Base-by-base conservation (phyloP, 92 coral and sea anemone species). In the Phenganax marumi region DNA sequence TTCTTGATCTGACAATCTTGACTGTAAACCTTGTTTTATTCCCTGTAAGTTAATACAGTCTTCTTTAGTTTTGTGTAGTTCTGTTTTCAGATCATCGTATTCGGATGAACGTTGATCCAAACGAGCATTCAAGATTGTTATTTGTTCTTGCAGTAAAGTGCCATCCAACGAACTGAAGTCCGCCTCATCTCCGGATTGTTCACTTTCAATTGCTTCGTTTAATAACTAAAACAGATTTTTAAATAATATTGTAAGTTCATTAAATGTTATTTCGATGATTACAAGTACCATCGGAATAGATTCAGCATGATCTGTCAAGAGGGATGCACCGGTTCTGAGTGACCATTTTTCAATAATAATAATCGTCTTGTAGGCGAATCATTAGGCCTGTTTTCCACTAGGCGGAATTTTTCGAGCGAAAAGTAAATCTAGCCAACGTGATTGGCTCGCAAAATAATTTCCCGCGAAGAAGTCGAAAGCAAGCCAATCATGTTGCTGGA, bases 21-120 rank as follows among this genome's bases (percentile, higher is more conserved):
- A 92, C 63, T 85, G 80, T 61, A 96, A 79, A 24, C 99, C 99
- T 47, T 93, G 82, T 78, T 96, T 96, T 33, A 84, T 86, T 48
- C 95, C 99, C 66, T 91, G 97, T 16, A 96, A 83, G 68, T 88
- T 92, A 43, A 96, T 83, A 22, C 97, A 92, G 12, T 92, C 96
- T 79, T 96, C 97, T 58, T 88, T 96, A 46, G 88, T 89, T 81
- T 89, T 96, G 84, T 96, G 90, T 10, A 94, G 92, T 68, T 91
- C 97, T n/a, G 88, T 80, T 81, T 96, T 96, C 65, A 96, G 81
- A 25, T 70, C 51, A 63, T 96, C 99, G 51, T 96, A 96, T 57
- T 91, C 99, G 2, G 96, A 88, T 39, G 91, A 88, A 68, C 93
- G 87, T 80, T 92, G 97, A 58, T 87, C 86, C 55, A 96, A 90